These are phyloP conservation scores for Andrena marginata DNA, from an alignment of 2,888 invertebrate genomes.

Conservation along the genomic window DNA sequence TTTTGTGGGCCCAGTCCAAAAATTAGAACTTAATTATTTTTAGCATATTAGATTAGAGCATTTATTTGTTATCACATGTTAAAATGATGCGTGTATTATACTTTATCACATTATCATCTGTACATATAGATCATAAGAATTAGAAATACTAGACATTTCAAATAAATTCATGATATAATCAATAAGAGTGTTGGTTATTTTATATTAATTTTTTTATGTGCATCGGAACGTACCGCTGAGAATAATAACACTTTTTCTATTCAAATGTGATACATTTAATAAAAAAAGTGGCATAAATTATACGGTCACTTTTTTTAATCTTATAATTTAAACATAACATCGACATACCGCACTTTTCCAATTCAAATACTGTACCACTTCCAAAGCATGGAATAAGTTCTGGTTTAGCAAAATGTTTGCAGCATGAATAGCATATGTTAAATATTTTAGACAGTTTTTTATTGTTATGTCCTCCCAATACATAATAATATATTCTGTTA, in stretches of 20 bases:
- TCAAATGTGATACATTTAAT: background rate
- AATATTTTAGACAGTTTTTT: no score
- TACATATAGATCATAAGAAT: constrained; percentile 82
- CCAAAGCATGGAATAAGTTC: no score
- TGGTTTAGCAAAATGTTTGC: no score
- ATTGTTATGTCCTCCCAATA: no score
- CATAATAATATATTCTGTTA: no score
- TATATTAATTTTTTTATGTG: background rate
- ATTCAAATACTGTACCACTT: no score
- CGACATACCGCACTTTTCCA: no score
- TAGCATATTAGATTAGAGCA: constrained; percentile 81
- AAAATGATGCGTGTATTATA: constrained; percentile 83
- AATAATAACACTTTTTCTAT: background rate
- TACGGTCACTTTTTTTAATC: background rate
- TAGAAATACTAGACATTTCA: constrained; percentile 83
- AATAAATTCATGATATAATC: constrained; percentile 83
- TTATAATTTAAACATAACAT: no score
- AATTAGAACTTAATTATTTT: constrained; percentile 78
- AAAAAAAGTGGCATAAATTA: background rate
- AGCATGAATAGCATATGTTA: no score
- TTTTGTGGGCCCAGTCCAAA: constrained; percentile 80
- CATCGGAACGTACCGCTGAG: background rate
- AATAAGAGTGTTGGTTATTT: constrained; percentile 55
- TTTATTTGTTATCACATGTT: constrained; percentile 84
- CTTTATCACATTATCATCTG: constrained; percentile 83